Evolutionary conservation across 2,113 vertebrate species (phyloP).

Genomic region (Malurus cyaneus): DNA sequence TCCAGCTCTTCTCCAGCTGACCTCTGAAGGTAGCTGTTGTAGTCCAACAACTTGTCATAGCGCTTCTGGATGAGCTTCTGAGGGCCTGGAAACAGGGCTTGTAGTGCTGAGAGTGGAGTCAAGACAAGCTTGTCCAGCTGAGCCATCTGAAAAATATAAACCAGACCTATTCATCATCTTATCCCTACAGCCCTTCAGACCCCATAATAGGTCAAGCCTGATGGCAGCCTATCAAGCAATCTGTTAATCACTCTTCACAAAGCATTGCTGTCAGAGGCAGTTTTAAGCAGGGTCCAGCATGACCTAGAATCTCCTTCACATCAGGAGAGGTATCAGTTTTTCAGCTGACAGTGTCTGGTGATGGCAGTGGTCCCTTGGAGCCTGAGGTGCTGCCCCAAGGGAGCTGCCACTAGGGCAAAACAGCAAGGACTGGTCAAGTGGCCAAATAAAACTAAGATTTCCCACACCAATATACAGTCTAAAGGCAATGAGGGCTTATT

Average conservation of each 20-base stretch:
- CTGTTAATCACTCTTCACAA: neutral
- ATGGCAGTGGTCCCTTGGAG: neutral
- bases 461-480: neutral
- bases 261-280: neutral
- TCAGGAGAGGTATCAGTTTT: neutral
- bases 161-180: neutral
- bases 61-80: constrained; percentile 99
- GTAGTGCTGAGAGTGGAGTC: constrained; percentile 82
- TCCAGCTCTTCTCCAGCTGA: constrained; percentile 79
- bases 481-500: neutral
- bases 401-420: neutral
- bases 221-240: neutral
- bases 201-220: neutral
- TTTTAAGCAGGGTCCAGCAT: neutral
- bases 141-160: constrained; percentile 73
- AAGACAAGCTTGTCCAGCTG: constrained; percentile 81
- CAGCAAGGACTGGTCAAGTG: neutral
- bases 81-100: constrained; percentile 87
- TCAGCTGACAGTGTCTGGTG: neutral
- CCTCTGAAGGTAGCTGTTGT: constrained; percentile 83
- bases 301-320: neutral
- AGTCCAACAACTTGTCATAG: constrained; percentile 95
- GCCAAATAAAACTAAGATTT: neutral
- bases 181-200: neutral
- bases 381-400: neutral